Evolutionary conservation across 2,888 invertebrate species (phyloP), one percentile per base, ranked within the genome.

Genomic region (Tethea ocularis): DNA sequence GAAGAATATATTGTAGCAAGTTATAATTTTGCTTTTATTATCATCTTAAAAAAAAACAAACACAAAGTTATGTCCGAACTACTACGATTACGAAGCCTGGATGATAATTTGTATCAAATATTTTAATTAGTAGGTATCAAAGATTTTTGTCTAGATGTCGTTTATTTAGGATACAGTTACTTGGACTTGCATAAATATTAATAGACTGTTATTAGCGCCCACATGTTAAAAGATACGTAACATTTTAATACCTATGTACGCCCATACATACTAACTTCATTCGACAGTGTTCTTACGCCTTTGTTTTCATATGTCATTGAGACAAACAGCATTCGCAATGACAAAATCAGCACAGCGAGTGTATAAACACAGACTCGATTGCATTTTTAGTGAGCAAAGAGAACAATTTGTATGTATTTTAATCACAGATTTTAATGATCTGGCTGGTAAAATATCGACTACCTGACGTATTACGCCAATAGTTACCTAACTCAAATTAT

Each of bases 281-380:
- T 41, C 20, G 10, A 46, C 46, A 46, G 20, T 46, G 54, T 54
- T 22, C 54, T 54, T 33, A 54, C 36, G 22, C 36, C 17, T 54
- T 54, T 54, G 54, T 54, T 33, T 33, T 36, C 33, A 20, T 29
- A n/a, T 54, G 54, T 53, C 53, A 53, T 33, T 29, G 53, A 33
- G 29, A 33, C 29, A 29, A 53, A 53, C 29, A 29, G 20, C 29
- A 29, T 26, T 29, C 6, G 53, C 53, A 29, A 53, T 53, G 20
- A 53, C 53, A 53, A 53, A 53, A 53, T 53, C 26, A 53, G 29
- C 29, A 26, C 29, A 53, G 29, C 29, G n/a, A 53, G n/a, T 53
- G 29, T n/a, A 29, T 53, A 53, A 53, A 53, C 53, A 53, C 26
- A 29, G 26, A 10, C 26, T 53, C 29, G 33, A 33, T 53, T 53